Evolutionary conservation across 92 coral and sea anemone species (phyloP).

Genomic region (Zoanthus gigantus): DNA sequence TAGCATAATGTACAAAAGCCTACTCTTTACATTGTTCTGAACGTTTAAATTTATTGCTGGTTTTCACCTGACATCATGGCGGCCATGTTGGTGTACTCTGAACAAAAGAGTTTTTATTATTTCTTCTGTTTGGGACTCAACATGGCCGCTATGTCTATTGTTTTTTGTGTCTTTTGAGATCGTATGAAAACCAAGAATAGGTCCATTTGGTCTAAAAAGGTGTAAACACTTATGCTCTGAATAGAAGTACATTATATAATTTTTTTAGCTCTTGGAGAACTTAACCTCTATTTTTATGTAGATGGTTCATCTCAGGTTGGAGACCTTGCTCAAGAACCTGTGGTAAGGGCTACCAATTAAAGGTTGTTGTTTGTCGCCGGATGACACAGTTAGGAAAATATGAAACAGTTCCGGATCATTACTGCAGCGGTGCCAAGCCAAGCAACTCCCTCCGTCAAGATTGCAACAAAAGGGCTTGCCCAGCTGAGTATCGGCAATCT

Average conservation of each 20-base stretch:
- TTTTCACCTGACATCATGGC: no score
- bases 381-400: slow-evolving; percentile 27
- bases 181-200: no score
- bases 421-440: slow-evolving; percentile 22
- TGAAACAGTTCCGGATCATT: not conserved
- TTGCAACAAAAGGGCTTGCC: slow-evolving; percentile 30
- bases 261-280: not conserved
- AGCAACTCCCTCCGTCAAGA: slow-evolving; percentile 9
- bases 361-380: slow-evolving; percentile 16
- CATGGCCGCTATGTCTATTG: no score
- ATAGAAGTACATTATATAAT: not conserved
- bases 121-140: no score
- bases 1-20: no score
- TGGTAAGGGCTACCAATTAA: slow-evolving; percentile 33
- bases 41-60: no score
- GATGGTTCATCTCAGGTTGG: slow-evolving; percentile 44
- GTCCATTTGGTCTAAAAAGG: no score
- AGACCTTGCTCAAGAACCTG: slow-evolving; percentile 25
- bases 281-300: not conserved
- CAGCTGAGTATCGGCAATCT: slow-evolving; percentile 30
- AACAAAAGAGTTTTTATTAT: no score
- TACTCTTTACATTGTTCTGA: no score
- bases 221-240: no score
- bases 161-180: no score
- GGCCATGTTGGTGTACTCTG: no score